Evolutionary conservation across 2,797 vertebrate species (phyloP), one percentile per base, ranked within the genome.

Genomic region (Pangasius krempfi): DNA sequence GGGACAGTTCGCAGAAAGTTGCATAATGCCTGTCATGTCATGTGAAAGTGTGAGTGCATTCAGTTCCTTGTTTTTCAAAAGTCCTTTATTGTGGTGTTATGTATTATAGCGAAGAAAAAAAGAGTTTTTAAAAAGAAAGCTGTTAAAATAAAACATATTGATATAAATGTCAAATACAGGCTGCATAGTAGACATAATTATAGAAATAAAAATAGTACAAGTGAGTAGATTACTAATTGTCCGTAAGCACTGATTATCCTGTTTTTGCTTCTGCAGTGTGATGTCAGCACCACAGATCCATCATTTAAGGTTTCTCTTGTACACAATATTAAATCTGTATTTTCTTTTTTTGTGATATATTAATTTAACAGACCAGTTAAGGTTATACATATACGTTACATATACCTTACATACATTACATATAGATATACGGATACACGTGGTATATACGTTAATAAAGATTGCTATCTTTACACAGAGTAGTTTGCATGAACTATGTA

Each of bases 1-100:
- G 9, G 75, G 47, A 14, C 5, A 50, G 7, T n/a, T 6, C 8
- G 47, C 1, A 58, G 9, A 81, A 5, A 27, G 30, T 81, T 25
- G 2, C 27, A 2, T 37, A 22, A 37, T 81, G 9, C 20, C 78
- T 81, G 4, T 58, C 18, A 58, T 79, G 79, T 47, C 37, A 44
- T 64, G 58, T 44, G 52, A 58, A 80, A 27, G 37, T 83, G 13
- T 16, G 25, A 83, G 37, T 85, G 64, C 8, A 44, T 79, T 82
- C 82, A 58, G 30, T 70, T 54, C 89, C 79, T 18, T n/a, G 40
- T 73, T 89, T 72, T 79, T 44, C 86, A 66, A 18, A 30, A 64
- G 78, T 88, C 86, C 88, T 88, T 90, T 88, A 58, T 10, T 60
- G 79, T 81, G 52, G 25, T 47, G 30, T 18, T n/a, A 3, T 56